Evolutionary conservation across 2,797 vertebrate genomes (phyloP).

Genomic region (Rhynchonycteris naso): DNA sequence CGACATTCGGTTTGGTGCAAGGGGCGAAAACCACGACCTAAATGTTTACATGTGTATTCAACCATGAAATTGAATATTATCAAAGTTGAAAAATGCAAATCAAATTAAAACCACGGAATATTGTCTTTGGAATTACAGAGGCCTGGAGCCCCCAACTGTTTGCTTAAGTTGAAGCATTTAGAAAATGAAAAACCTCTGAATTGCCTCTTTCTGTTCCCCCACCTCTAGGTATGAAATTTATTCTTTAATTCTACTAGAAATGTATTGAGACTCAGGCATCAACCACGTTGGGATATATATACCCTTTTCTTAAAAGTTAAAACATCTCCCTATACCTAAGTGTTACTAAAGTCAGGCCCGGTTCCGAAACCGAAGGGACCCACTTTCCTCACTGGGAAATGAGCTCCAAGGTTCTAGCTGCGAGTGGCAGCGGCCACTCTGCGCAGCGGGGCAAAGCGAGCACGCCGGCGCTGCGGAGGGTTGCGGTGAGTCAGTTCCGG

Average conservation of each 20-base stretch:
- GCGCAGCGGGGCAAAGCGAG: neutral
- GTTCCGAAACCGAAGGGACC: neutral
- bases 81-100: slow-evolving; percentile 76
- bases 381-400: neutral
- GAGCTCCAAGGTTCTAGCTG: neutral
- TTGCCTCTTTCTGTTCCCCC: neutral
- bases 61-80: slow-evolving; percentile 83
- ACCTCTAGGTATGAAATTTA: neutral
- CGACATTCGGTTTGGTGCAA: slow-evolving; percentile 46
- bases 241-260: slow-evolving; percentile 9
- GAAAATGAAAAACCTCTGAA: slow-evolving; percentile 60
- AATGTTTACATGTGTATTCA: slow-evolving; percentile 79
- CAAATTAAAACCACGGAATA: slow-evolving; percentile 72
- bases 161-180: slow-evolving; percentile 44
- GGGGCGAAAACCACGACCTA: slow-evolving; percentile 30
- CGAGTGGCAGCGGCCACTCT: neutral
- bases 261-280: neutral
- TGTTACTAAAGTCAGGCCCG: neutral
- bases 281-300: neutral
- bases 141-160: slow-evolving; percentile 52
- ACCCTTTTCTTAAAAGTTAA: slow-evolving; percentile 20
- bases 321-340: neutral
- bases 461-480: rapidly evolving
- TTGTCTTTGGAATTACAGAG: slow-evolving; percentile 67
- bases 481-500: too few relatives aligned